Evolutionary conservation across 2,113 vertebrate species (phyloP), one percentile per base, ranked within the genome.

Genomic region (Cynoglossus semilaevis): DNA sequence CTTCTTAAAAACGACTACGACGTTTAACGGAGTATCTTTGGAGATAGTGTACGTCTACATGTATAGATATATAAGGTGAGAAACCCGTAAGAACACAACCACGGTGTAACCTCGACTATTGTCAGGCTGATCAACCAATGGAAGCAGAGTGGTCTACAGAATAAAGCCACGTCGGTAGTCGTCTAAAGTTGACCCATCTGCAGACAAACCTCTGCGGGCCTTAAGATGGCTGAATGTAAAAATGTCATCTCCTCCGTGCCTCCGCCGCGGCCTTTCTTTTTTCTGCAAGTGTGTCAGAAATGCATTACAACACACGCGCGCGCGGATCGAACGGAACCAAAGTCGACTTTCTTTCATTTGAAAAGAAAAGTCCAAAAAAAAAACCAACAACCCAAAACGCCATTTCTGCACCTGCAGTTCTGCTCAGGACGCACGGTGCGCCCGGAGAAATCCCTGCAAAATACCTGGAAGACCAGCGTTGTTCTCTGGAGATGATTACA

Each of bases 341-440:
- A 35, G n/a, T 22, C 4, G 38, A 72, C 54, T 58, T 58, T 51
- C 43, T 59, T 67, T 57, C 16, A 9, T 64, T 58, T 78, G 63
- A 78, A 73, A 44, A 36, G 42, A 43, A n/a, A 43, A 29, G 22
- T 29, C 22, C 22, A n/a, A n/a, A n/a, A n/a, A n/a, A n/a, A n/a
- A n/a, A n/a, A n/a, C n/a, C n/a, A n/a, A n/a, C n/a, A n/a, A n/a
- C n/a, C n/a, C n/a, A 63, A 65, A 75, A 71, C 64, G 87, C 88
- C 83, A 88, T 90, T 80, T 83, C 87, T 87, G 88, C 89, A 91
- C 89, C 91, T 90, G 90, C 22, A 29, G 22, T 29, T 29, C 22
- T 29, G 22, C 22, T 29, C 22, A 29, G 22, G 22, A 29, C 22
- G 22, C 22, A 29, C 22, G 22, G 22, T 29, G 22, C 22, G 22